Conservation (phyloP, 2,113 vertebrate species). For the Scomber japonicus region DNA sequence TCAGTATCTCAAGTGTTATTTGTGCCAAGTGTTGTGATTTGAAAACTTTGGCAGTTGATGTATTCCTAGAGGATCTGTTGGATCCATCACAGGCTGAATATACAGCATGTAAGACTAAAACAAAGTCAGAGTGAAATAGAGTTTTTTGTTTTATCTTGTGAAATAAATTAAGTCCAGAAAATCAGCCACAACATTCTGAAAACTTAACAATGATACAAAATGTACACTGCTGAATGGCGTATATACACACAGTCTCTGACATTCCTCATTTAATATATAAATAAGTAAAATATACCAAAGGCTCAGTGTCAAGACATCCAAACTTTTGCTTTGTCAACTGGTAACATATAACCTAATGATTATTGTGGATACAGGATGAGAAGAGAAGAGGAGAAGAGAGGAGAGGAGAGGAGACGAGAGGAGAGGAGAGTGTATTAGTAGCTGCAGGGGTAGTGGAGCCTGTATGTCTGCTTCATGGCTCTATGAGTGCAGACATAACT, state of each 20-base stretch:
- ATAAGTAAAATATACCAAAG: constrained; percentile 22
- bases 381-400: background rate
- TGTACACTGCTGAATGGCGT: background rate
- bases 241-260: constrained; percentile 24
- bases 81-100: constrained; percentile 2
- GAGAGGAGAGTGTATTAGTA: constrained; percentile 55
- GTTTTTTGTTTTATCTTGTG: background rate
- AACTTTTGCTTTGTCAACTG: constrained; percentile 2
- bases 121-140: background rate
- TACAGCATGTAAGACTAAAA: constrained; percentile 21
- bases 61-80: constrained; percentile 7
- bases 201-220: no score
- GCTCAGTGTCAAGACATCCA: constrained; percentile 7
- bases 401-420: constrained; percentile 16
- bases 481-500: constrained; percentile 83
- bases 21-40: constrained; percentile 21
- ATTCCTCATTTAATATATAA: constrained; percentile 24
- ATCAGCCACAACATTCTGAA: no score
- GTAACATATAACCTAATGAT: background rate
- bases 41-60: constrained; percentile 10
- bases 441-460: constrained; percentile 81
- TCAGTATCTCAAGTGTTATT: constrained; percentile 8
- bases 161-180: no score
- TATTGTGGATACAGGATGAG: background rate
- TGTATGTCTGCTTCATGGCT: constrained; percentile 84